phyloP scores from a whole-genome alignment of 2,888 invertebrate species.

The Sinopyrophorus schimmeli region DNA sequence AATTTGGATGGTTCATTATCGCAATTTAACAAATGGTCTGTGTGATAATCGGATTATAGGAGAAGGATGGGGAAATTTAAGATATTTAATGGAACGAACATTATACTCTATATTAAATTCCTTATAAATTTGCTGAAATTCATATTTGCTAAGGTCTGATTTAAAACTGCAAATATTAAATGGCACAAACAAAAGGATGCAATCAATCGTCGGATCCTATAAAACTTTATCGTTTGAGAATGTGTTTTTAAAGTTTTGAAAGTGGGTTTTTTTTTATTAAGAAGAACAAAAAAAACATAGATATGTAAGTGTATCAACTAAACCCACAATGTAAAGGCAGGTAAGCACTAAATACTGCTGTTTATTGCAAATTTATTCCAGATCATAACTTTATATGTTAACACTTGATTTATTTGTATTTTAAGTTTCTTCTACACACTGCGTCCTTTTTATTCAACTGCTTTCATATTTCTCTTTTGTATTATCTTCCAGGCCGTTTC shows the following conservation, averaged over 20 bases:
- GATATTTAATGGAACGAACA: conserved; percentile 17
- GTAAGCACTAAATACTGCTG: neutral
- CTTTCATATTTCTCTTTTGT: conserved; percentile 50
- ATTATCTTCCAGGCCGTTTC: conserved; percentile 57
- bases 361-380: conserved; percentile 17
- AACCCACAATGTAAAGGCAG: conserved; percentile 1
- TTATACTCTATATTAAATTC: conserved; percentile 9
- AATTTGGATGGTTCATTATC: conserved; percentile 55
- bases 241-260: too few species aligned
- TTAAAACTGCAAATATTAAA: too few species aligned
- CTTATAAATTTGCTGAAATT: conserved; percentile 5
- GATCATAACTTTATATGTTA: conserved; percentile 34
- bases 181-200: too few species aligned
- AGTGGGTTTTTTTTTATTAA: neutral
- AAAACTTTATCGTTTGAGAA: neutral
- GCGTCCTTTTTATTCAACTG: conserved; percentile 45
- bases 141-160: too few species aligned
- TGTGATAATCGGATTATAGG: conserved; percentile 43
- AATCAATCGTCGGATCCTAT: too few species aligned
- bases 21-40: conserved; percentile 53
- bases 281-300: neutral
- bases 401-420: conserved; percentile 40
- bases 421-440: conserved; percentile 42
- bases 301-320: neutral
- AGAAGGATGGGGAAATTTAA: conserved; percentile 24